Percentiles rank a stretch among this genome's conserved stretches.
phyloP scores from a whole-genome alignment of 2,113 vertebrate species.

The Poeciliopsis retropinna region DNA sequence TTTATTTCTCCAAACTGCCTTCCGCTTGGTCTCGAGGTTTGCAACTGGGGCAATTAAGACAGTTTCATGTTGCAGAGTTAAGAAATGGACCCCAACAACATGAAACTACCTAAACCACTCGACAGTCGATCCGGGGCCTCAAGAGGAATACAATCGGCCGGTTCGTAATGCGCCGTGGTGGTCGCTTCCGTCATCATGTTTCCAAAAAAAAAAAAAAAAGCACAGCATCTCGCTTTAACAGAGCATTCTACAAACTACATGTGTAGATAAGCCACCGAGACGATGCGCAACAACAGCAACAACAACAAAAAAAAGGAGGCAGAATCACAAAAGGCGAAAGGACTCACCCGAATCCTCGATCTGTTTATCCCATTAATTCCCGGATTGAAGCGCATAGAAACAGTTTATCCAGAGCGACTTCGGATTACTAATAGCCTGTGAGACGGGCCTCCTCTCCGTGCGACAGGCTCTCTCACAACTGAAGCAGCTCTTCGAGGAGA shows the following conservation, averaged over 20 bases:
- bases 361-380: conserved; percentile 40
- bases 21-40: conserved; percentile 81
- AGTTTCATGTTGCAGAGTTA: conserved; percentile 98
- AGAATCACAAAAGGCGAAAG: conserved; percentile 35
- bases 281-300: conserved; percentile 30
- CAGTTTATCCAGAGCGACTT: conserved; percentile 42
- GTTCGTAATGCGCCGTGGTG: conserved; percentile 43
- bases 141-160: conserved; percentile 48
- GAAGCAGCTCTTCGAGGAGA: conserved; percentile 91
- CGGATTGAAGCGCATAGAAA: conserved; percentile 14
- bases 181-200: conserved; percentile 45
- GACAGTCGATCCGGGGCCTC: conserved; percentile 83
- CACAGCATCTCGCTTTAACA: neutral
- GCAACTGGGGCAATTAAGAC: conserved; percentile 97
- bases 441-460: conserved; percentile 84
- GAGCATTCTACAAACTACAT: conserved; percentile 11
- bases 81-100: conserved; percentile 96
- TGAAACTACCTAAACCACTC: conserved; percentile 99
- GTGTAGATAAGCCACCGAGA: conserved; percentile 17
- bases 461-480: conserved; percentile 87
- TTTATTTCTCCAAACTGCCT: conserved; percentile 16
- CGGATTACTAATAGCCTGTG: conserved; percentile 44
- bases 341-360: conserved; percentile 58
- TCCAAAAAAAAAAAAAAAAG: conserved; percentile 8
- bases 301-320: conserved; percentile 19